These are phyloP conservation scores for Frankliniella intonsa DNA, from an alignment of 2,888 invertebrate genomes.

Conservation along the genomic window DNA sequence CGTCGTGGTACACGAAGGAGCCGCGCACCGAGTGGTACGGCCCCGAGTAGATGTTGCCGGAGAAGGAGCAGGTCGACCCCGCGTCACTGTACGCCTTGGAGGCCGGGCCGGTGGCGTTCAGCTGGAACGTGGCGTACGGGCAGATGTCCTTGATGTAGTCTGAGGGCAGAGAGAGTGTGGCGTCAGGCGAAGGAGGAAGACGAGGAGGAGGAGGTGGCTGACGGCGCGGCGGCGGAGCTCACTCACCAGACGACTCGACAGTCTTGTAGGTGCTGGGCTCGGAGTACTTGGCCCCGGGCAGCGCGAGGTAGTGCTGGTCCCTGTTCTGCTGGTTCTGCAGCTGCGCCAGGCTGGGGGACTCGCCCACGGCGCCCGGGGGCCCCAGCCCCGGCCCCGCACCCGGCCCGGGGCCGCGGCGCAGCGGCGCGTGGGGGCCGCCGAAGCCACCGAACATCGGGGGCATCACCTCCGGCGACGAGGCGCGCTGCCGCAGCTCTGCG, in stretches of 20 bases:
- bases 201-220: background rate
- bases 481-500: constrained; percentile 1
- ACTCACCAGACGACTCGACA: constrained; percentile 40
- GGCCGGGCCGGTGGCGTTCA: constrained; percentile 50
- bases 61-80: constrained; percentile 64
- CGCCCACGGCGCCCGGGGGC: constrained; percentile 51
- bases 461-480: background rate
- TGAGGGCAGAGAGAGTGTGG: constrained; percentile 43
- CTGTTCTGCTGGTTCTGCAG: constrained; percentile 75
- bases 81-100: constrained; percentile 70
- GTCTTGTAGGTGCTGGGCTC: constrained; percentile 57
- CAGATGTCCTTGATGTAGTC: constrained; percentile 92
- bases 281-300: constrained; percentile 51
- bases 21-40: constrained; percentile 81
- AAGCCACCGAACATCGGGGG: background rate
- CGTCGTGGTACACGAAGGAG: constrained; percentile 83
- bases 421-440: background rate
- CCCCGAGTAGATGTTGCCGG: constrained; percentile 80
- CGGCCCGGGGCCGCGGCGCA: background rate
- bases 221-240: background rate
- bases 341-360: constrained; percentile 72
- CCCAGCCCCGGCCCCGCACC: background rate
- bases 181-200: no score
- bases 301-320: constrained; percentile 71
- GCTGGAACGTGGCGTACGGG: constrained; percentile 86